These are phyloP conservation scores for Scartelaos histophorus DNA, from an alignment of 2,113 vertebrate species.

Conservation along the genomic window DNA sequence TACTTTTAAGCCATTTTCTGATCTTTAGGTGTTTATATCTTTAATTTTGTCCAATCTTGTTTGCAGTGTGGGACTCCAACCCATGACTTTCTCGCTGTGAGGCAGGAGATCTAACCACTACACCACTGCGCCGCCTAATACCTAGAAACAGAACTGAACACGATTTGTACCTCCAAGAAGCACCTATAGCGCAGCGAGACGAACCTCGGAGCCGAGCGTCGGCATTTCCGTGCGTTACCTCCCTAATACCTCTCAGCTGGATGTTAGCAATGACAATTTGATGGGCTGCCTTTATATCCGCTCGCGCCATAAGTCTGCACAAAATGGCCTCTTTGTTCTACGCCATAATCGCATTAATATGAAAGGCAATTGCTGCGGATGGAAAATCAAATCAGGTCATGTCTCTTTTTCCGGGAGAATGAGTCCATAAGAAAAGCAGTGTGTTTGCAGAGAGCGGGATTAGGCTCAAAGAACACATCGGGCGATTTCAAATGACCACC, in stretches of 20 bases:
- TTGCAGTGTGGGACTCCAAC: neutral
- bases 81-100: neutral
- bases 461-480: slow-evolving; percentile 50
- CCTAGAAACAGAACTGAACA: neutral
- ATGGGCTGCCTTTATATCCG: slow-evolving; percentile 49
- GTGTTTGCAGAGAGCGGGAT: slow-evolving; percentile 65
- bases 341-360: slow-evolving; percentile 73
- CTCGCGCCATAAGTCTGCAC: slow-evolving; percentile 60
- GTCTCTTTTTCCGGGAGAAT: slow-evolving; percentile 73
- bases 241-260: slow-evolving; percentile 64
- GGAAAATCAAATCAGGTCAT: slow-evolving; percentile 73
- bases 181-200: no score
- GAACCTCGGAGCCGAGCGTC: slow-evolving; percentile 32
- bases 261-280: slow-evolving; percentile 65
- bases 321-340: slow-evolving; percentile 73
- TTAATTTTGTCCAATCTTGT: no score
- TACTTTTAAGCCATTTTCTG: no score
- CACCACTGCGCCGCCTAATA: neutral
- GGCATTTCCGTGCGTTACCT: slow-evolving; percentile 52
- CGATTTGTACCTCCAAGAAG: neutral
- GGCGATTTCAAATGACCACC: slow-evolving; percentile 40
- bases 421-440: slow-evolving; percentile 67
- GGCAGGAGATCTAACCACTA: neutral
- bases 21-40: no score
- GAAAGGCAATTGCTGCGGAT: slow-evolving; percentile 71